A percentile compares a stretch with the other conserved stretches of the same genome.
Conservation (phyloP, 2,113 vertebrate species). For the Pluvialis apricaria region DNA sequence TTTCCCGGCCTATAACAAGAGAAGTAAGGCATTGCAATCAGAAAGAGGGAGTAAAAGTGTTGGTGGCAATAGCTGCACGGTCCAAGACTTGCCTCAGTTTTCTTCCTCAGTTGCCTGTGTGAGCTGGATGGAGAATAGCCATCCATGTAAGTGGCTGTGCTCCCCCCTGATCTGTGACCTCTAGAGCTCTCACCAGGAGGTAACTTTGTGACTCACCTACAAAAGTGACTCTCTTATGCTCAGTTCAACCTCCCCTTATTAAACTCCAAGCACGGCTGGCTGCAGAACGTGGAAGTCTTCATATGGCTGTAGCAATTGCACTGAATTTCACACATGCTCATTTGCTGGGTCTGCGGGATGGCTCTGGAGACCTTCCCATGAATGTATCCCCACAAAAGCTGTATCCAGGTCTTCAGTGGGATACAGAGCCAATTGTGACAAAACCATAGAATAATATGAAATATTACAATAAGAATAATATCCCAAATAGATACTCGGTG, state of each 20-base stretch:
- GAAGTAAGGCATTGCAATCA: background rate
- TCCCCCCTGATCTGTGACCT: background rate
- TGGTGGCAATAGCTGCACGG: background rate
- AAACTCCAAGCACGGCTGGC: background rate
- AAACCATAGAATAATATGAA: background rate
- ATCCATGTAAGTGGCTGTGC: background rate
- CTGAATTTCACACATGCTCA: background rate
- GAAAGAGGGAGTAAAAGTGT: background rate
- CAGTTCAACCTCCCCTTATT: background rate
- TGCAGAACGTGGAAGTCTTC: background rate
- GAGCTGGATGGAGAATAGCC: background rate
- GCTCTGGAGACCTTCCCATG: background rate
- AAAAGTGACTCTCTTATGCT: background rate
- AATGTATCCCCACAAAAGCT: background rate
- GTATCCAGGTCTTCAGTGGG: background rate
- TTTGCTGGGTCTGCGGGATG: background rate
- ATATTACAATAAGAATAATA: background rate
- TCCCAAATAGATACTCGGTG: rapidly evolving
- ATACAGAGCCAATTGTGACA: background rate
- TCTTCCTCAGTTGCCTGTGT: background rate
- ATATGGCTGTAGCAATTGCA: background rate
- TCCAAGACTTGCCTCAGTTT: background rate
- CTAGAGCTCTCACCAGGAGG: background rate
- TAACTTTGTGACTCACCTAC: background rate
- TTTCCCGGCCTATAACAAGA: background rate